Conservation (phyloP, 2,113 vertebrate species). For the Pyrgilauda ruficollis region DNA sequence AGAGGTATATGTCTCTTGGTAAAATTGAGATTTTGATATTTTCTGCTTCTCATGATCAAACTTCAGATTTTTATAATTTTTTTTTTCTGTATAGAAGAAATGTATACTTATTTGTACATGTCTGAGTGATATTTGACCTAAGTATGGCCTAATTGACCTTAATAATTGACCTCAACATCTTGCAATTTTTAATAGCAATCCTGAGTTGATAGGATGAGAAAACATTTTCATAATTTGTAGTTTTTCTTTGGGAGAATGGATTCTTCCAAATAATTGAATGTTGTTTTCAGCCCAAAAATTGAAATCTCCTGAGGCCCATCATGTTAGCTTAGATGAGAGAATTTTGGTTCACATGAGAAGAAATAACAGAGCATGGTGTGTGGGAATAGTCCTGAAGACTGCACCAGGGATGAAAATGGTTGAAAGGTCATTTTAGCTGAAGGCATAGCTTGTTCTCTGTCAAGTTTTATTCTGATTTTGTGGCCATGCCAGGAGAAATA, state of each 20-base stretch:
- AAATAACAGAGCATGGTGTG: neutral
- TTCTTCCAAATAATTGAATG: neutral
- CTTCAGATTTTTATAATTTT: neutral
- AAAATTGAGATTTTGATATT: neutral
- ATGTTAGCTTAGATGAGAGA: neutral
- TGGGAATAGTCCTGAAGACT: neutral
- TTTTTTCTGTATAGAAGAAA: neutral
- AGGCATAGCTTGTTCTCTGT: neutral
- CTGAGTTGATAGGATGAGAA: neutral
- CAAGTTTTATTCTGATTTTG: neutral
- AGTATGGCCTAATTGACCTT: neutral
- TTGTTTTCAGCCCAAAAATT: neutral
- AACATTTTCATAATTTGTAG: neutral
- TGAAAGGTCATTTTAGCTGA: neutral
- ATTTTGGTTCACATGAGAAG: neutral
- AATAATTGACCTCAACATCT: neutral
- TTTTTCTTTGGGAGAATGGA: neutral
- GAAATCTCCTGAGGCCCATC: neutral
- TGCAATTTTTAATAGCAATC: neutral
- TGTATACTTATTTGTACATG: neutral
- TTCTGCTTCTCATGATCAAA: neutral
- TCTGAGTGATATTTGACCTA: neutral
- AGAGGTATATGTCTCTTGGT: neutral
- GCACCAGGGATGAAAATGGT: neutral
- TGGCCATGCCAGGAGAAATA: neutral